Conservation (phyloP, 2,888 invertebrate species). For the Netelia inedita region DNA sequence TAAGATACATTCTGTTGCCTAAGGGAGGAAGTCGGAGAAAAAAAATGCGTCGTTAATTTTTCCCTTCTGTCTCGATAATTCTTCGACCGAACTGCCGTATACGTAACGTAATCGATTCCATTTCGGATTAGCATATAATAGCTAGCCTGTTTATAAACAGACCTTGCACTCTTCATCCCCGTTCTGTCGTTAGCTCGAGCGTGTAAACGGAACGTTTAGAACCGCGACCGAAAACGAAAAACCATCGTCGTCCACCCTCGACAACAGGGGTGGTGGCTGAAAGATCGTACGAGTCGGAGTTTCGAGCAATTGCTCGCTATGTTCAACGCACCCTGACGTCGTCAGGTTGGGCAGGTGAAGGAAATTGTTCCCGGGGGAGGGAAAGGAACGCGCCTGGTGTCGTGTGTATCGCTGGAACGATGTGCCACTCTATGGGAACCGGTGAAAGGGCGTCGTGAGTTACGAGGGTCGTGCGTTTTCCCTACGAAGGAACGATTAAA, state of each 20-base stretch:
- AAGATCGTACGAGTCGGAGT: slow-evolving; percentile 30
- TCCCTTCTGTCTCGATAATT: slow-evolving; percentile 9
- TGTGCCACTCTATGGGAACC: slow-evolving; percentile 37
- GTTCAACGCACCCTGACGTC: slow-evolving; percentile 78
- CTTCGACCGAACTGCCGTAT: slow-evolving; percentile 11
- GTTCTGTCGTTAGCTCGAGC: slow-evolving; percentile 60
- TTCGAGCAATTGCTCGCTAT: slow-evolving; percentile 75
- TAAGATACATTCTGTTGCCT: neutral
- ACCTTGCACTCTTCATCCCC: slow-evolving; percentile 26
- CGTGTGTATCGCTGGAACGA: slow-evolving; percentile 44
- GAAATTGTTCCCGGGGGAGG: slow-evolving; percentile 72
- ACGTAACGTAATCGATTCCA: slow-evolving; percentile 49
- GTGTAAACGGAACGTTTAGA: slow-evolving; percentile 68
- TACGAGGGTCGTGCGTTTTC: slow-evolving; percentile 56
- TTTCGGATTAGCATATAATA: slow-evolving; percentile 53
- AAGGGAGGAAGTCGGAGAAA: slow-evolving; percentile 14
- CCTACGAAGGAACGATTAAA: slow-evolving; percentile 68
- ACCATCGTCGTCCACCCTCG: slow-evolving; percentile 49
- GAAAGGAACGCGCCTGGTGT: slow-evolving; percentile 46
- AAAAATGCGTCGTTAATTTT: slow-evolving; percentile 22
- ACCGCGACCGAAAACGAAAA: slow-evolving; percentile 40
- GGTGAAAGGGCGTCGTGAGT: slow-evolving; percentile 40
- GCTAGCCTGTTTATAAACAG: neutral
- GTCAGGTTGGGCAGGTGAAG: slow-evolving; percentile 78
- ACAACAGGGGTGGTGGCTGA: slow-evolving; percentile 7